These are phyloP conservation scores for Pristionchus entomophagus DNA, from an alignment of 2,888 invertebrate species.

Conservation along the genomic window DNA sequence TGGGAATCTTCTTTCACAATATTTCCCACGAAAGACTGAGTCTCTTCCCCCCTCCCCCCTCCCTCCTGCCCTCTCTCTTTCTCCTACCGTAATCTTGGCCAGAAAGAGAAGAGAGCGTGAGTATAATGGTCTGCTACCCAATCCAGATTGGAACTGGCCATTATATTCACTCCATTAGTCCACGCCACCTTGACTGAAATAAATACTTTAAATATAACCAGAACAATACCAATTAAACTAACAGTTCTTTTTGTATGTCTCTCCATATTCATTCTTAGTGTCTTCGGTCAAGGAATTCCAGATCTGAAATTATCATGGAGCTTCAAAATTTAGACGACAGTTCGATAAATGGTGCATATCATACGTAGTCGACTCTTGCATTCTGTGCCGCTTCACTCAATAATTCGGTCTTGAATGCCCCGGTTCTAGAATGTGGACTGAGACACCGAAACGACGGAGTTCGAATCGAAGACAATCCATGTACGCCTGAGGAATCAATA, in stretches of 20 bases:
- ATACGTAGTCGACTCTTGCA: slow-evolving; percentile 58
- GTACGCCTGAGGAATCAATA: slow-evolving; percentile 60
- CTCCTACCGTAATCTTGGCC: slow-evolving; percentile 59
- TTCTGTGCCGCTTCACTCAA: slow-evolving; percentile 67
- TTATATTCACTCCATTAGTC: slow-evolving; percentile 63
- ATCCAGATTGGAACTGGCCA: slow-evolving; percentile 66
- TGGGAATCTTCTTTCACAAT: background rate
- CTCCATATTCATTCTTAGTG: slow-evolving; percentile 73
- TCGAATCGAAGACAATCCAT: slow-evolving; percentile 69
- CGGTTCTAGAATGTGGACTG: slow-evolving; percentile 71
- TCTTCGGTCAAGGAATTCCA: slow-evolving; percentile 65
- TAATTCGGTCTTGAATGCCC: slow-evolving; percentile 72
- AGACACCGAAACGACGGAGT: slow-evolving; percentile 64
- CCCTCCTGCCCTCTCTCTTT: background rate
- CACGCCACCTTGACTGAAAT: slow-evolving; percentile 63
- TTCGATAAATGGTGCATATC: background rate
- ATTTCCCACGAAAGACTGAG: too few species aligned
- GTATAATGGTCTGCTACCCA: slow-evolving; percentile 70
- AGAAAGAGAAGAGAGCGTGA: slow-evolving; percentile 66
- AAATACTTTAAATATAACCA: background rate
- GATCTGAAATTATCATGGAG: slow-evolving; percentile 47
- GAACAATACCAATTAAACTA: slow-evolving; percentile 48
- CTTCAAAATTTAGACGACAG: background rate
- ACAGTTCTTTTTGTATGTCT: slow-evolving; percentile 71
- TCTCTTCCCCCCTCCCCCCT: too few species aligned